These are phyloP conservation scores for Bovichtus variegatus DNA, from an alignment of 2,797 vertebrate species.

Conservation along the genomic window DNA sequence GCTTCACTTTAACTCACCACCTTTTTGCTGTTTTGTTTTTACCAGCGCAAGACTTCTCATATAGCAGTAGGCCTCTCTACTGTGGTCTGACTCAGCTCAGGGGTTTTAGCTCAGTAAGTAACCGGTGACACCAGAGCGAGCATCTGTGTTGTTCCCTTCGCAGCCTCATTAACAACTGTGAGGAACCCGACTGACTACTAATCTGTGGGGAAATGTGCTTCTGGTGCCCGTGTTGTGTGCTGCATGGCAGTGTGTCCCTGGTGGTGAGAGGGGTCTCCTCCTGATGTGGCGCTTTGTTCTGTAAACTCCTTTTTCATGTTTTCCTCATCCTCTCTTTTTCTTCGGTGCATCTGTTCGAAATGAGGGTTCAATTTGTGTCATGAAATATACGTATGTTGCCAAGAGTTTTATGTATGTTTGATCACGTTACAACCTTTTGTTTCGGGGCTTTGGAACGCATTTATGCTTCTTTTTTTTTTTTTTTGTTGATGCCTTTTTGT, in stretches of 20 bases:
- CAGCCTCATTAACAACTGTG: conserved; percentile 56
- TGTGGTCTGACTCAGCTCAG: conserved; percentile 82
- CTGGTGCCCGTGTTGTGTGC: conserved; percentile 36
- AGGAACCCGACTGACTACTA: conserved; percentile 64
- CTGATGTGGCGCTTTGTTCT: conserved; percentile 25
- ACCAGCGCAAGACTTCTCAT: conserved; percentile 83
- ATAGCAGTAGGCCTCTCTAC: conserved; percentile 85
- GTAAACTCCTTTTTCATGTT: conserved; percentile 24
- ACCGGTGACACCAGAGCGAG: conserved; percentile 49
- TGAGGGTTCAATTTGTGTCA: conserved; percentile 1
- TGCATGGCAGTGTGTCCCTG: conserved; percentile 62
- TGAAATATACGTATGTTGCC: neutral
- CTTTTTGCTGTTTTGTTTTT: conserved; percentile 76
- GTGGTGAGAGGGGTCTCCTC: conserved; percentile 36
- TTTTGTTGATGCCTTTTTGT: conserved; percentile 5
- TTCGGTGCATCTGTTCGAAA: conserved; percentile 39
- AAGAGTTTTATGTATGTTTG: conserved; percentile 18
- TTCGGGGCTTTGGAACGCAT: conserved; percentile 31
- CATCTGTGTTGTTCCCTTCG: conserved; percentile 49
- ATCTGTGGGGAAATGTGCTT: conserved; percentile 60
- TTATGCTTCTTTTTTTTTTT: neutral
- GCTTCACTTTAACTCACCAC: conserved; percentile 41
- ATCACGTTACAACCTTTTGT: conserved; percentile 26
- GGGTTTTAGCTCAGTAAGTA: conserved; percentile 86
- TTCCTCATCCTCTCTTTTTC: conserved; percentile 20